Percentiles rank a stretch among this genome's conserved stretches.
Evolutionary conservation across 2,113 vertebrate species (phyloP).

Genomic region (Semicossyphus pulcher): DNA sequence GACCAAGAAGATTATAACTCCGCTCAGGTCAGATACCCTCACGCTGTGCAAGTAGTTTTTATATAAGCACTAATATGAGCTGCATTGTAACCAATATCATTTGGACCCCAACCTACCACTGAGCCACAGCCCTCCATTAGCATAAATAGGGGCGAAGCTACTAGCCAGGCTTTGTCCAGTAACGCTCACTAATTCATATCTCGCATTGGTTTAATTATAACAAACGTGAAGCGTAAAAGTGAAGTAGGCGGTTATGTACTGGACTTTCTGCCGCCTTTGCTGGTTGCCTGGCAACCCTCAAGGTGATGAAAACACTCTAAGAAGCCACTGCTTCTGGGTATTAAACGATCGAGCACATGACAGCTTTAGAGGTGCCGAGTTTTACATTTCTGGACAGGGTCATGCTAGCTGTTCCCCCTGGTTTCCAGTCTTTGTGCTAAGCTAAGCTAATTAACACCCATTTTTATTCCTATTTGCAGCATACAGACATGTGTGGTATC

Average conservation of each 20-base stretch:
- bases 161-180: background rate
- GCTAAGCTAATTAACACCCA: background rate
- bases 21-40: slow-evolving; percentile 1
- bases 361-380: background rate
- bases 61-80: too few species aligned
- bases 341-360: background rate
- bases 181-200: too few species aligned
- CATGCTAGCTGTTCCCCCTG: background rate
- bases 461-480: too few species aligned
- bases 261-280: background rate
- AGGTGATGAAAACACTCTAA: background rate
- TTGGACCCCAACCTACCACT: too few species aligned
- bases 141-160: too few species aligned
- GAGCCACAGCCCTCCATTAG: too few species aligned
- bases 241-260: too few species aligned
- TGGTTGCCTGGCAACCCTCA: background rate
- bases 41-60: background rate
- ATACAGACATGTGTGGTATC: background rate
- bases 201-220: too few species aligned
- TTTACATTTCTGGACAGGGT: background rate
- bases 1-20: slow-evolving; percentile 38
- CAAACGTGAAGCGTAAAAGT: too few species aligned
- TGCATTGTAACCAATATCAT: too few species aligned
- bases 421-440: background rate
- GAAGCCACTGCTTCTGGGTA: background rate